A percentile compares a stretch with the other conserved stretches of the same genome.
phyloP scores from a whole-genome alignment of 1,140 invertebrate species.

The Zeugodacus cucurbitae region DNA sequence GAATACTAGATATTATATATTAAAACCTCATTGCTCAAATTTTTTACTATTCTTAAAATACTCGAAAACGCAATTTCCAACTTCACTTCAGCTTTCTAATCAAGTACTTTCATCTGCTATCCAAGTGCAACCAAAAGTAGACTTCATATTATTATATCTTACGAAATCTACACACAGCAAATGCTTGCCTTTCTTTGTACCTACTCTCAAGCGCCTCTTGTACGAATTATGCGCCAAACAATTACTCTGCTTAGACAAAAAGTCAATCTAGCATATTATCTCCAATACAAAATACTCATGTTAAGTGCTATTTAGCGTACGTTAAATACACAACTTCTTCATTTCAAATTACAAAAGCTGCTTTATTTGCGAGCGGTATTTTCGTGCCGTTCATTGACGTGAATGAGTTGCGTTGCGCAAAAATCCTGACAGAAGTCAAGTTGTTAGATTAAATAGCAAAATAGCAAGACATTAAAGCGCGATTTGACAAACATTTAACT shows the following conservation, averaged over 20 bases:
- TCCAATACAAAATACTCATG: not conserved
- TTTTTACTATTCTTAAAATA: too few species aligned
- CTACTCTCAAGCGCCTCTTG: not conserved
- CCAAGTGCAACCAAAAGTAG: not conserved
- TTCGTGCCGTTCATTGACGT: not conserved
- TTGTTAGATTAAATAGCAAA: constrained; percentile 23
- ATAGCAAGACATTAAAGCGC: constrained; percentile 14
- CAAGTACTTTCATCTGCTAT: too few species aligned
- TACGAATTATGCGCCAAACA: not conserved
- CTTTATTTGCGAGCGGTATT: not conserved
- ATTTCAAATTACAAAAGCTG: not conserved
- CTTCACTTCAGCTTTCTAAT: too few species aligned
- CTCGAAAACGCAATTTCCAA: too few species aligned
- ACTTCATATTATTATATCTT: not conserved
- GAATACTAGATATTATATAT: too few species aligned
- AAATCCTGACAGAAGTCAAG: constrained; percentile 8
- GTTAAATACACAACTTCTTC: not conserved
- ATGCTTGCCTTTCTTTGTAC: not conserved
- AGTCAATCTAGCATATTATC: constrained; percentile 25
- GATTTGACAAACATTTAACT: constrained; percentile 18
- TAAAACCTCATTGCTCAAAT: too few species aligned
- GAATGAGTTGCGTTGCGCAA: not conserved
- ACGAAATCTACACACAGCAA: not conserved
- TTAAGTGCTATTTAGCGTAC: not conserved
- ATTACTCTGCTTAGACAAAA: not conserved